Evolutionary conservation across 2,113 vertebrate species (phyloP), one percentile per base, ranked within the genome.

Genomic region (Catharus fuscescens): DNA sequence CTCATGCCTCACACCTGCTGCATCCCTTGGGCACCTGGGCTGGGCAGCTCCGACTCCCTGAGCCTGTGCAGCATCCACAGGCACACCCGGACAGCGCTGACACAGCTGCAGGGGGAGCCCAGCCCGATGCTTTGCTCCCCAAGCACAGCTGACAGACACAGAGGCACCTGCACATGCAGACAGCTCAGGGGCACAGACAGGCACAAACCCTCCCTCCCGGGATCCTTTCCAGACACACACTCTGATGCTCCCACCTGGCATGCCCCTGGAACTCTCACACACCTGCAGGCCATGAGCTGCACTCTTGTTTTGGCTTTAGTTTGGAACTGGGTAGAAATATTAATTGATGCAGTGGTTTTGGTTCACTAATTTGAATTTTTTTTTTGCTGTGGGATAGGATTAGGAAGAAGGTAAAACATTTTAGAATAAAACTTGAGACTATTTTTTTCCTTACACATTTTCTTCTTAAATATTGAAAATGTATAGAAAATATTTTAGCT

Each of bases 201-300:
- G 29, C 3, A 5, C 28, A 72, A 71, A 31, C 32, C 24, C 17
- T 85, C 10, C 38, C 38, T 88, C 32, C 31, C 34, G 3, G 14
- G 38, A 44, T 18, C 34, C 66, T 72, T 56, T 88, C 44, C 62
- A 80, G 86, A 21, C 77, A 86, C 34, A 84, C 72, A 56, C 40
- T 40, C 11, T 40, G 12, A 40, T 23, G 67, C 19, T 89, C 48
- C 40, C 54, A 40, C 13, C 40, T 38, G 48, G 15, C 32, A 1
- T 28, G 57, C 44, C 45, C 60, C 57, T 6, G 4, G 32, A 70
- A 28, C 32, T n/a, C 24, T 73, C 59, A 38, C 56, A 60, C 62
- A 12, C 7, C 47, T 67, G 54, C 62, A 57, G 0, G 0, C 42
- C 6, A 0, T 2, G 61, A 78, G 52, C 71, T 72, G 34, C 34